A percentile compares a stretch with the other conserved stretches of the same genome.
Evolutionary conservation across 2,797 vertebrate genomes (phyloP).

Genomic region (Neosilurus mollespiculum): DNA sequence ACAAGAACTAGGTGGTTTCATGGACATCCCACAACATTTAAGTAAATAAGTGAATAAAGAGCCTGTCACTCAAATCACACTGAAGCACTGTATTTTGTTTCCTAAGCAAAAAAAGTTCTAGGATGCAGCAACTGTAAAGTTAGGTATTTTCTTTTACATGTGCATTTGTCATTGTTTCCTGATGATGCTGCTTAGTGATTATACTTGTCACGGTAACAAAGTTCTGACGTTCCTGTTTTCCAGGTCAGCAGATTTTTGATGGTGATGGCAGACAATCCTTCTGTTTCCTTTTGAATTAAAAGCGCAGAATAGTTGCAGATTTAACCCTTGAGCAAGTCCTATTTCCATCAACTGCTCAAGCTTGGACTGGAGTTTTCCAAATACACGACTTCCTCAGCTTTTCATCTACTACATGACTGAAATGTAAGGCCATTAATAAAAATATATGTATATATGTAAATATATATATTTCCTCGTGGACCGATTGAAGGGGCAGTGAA

Average conservation of each 20-base stretch:
- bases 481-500: not conserved
- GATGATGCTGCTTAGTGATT: not conserved
- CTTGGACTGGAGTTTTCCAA: not conserved
- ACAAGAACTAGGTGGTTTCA: not conserved
- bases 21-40: not conserved
- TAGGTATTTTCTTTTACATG: not conserved
- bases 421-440: not conserved
- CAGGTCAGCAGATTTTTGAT: not conserved
- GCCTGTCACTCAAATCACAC: not conserved
- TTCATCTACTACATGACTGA: constrained; percentile 4
- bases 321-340: not conserved
- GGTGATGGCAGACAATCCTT: not conserved
- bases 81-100: not conserved
- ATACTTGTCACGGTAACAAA: not conserved
- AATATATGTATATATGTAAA: no score
- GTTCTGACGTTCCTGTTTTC: not conserved
- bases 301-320: no score
- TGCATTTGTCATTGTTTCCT: not conserved
- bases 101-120: not conserved
- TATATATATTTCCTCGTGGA: not conserved
- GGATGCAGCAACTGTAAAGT: not conserved
- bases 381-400: not conserved
- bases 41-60: not conserved
- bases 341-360: not conserved
- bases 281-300: not conserved